A percentile compares a stretch with the other conserved stretches of the same genome.
Conservation (phyloP, 2,797 vertebrate species). For the Anableps anableps region DNA sequence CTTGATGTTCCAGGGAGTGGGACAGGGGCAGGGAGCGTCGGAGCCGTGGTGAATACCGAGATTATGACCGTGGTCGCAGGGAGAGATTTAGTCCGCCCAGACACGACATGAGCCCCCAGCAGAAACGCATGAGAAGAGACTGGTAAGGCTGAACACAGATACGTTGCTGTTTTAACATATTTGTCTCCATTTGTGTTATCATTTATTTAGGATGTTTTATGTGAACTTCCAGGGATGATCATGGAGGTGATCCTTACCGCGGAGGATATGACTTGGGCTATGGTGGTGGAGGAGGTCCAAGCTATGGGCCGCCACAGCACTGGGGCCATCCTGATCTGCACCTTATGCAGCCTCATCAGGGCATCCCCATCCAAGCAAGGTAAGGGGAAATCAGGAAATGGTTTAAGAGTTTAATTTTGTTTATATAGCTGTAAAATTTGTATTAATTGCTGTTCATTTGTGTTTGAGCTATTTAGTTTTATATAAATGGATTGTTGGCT, state of each 20-base stretch:
- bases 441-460: not conserved
- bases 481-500: not conserved
- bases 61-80: slow-evolving; percentile 90
- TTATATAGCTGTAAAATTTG: not conserved
- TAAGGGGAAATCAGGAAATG: slow-evolving; percentile 61
- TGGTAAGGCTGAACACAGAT: slow-evolving; percentile 79
- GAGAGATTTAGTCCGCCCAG: slow-evolving; percentile 91
- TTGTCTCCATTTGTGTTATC: too few relatives aligned
- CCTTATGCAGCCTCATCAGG: slow-evolving; percentile 91
- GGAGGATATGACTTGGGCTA: slow-evolving; percentile 92
- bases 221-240: slow-evolving; percentile 88
- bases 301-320: slow-evolving; percentile 92
- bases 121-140: slow-evolving; percentile 93
- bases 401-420: not conserved
- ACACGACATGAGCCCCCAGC: slow-evolving; percentile 92
- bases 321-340: slow-evolving; percentile 94
- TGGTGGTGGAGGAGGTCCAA: slow-evolving; percentile 87
- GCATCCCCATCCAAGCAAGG: slow-evolving; percentile 94
- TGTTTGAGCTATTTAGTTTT: not conserved
- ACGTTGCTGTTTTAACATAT: not conserved
- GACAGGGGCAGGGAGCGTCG: slow-evolving; percentile 91
- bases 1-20: slow-evolving; percentile 85
- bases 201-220: not conserved
- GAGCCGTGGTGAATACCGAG: slow-evolving; percentile 90
- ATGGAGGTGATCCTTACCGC: slow-evolving; percentile 91